Conservation (phyloP, 1,140 invertebrate genomes). For the Colletes gigas region DNA sequence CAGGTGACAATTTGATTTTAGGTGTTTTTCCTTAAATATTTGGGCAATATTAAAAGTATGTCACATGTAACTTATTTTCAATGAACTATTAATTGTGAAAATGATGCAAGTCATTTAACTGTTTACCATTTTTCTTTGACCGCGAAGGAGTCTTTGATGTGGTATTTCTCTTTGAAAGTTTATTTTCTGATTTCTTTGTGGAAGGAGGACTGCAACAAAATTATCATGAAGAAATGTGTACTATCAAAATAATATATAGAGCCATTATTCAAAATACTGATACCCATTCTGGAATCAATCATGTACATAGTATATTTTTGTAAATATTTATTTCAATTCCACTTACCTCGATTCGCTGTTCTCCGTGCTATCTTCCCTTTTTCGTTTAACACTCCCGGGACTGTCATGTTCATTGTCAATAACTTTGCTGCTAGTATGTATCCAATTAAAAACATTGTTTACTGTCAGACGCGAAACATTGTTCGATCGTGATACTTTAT, state of each 20-base stretch:
- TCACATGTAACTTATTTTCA: too few species aligned
- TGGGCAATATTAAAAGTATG: neutral
- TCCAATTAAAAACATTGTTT: constrained; percentile 61
- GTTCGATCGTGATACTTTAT: neutral
- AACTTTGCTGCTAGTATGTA: constrained; percentile 50
- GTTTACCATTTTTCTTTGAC: constrained; percentile 17
- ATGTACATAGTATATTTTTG: too few species aligned
- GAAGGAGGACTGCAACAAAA: constrained; percentile 50
- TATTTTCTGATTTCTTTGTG: constrained; percentile 47
- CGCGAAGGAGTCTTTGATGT: constrained; percentile 36
- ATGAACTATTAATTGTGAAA: too few species aligned
- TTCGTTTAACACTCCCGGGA: constrained; percentile 49
- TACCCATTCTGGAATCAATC: too few species aligned
- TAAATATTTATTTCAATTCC: neutral
- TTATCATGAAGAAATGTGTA: neutral
- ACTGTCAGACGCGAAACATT: constrained; percentile 15
- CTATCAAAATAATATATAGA: neutral
- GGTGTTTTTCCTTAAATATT: constrained; percentile 25
- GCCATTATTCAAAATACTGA: neutral
- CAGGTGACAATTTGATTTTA: constrained; percentile 32
- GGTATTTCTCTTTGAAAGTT: constrained; percentile 35
- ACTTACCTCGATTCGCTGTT: constrained; percentile 24
- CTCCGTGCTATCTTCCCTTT: constrained; percentile 46
- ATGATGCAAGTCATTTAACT: too few species aligned
- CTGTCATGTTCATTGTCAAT: constrained; percentile 37